Percentiles rank a stretch among this genome's conserved stretches.
Conservation (phyloP, 2,888 invertebrate genomes). For the Aromia moschata region DNA sequence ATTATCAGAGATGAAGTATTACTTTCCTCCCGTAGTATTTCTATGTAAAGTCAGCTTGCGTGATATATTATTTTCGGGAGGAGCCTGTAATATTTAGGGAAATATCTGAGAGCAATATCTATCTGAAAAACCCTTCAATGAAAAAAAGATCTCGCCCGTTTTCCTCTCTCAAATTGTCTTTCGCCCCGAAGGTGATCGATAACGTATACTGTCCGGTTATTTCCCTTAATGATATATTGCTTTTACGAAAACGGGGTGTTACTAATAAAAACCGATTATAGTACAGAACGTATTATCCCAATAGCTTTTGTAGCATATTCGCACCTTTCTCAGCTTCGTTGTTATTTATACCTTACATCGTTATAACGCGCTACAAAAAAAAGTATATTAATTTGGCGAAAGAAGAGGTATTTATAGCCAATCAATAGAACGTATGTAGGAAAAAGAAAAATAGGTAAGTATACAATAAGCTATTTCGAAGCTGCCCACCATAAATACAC, state of each 20-base stretch:
- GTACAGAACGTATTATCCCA: neutral
- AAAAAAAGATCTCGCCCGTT: slow-evolving; percentile 37
- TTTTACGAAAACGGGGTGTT: slow-evolving; percentile 1
- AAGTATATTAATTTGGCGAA: neutral
- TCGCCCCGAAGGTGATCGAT: slow-evolving; percentile 33
- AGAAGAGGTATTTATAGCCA: neutral
- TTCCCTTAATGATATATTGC: slow-evolving; percentile 19
- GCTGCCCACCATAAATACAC: too few relatives aligned
- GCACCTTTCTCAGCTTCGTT: neutral
- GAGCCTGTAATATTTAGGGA: slow-evolving; percentile 36
- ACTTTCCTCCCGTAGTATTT: slow-evolving; percentile 12
- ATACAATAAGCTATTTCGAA: too few relatives aligned
- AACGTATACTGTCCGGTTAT: slow-evolving; percentile 28
- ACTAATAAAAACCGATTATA: slow-evolving; percentile 12
- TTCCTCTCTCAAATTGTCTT: slow-evolving; percentile 37
- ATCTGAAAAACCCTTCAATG: slow-evolving; percentile 29
- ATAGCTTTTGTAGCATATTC: neutral
- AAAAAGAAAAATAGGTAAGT: too few relatives aligned
- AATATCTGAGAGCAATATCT: slow-evolving; percentile 39
- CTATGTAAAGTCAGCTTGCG: slow-evolving; percentile 17
- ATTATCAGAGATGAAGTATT: slow-evolving; percentile 15
- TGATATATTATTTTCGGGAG: slow-evolving; percentile 36
- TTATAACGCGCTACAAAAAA: neutral
- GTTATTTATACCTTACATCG: neutral
- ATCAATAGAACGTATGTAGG: too few relatives aligned